phyloP scores from a whole-genome alignment of 2,888 invertebrate species.

The Pseudococcus longispinus region DNA sequence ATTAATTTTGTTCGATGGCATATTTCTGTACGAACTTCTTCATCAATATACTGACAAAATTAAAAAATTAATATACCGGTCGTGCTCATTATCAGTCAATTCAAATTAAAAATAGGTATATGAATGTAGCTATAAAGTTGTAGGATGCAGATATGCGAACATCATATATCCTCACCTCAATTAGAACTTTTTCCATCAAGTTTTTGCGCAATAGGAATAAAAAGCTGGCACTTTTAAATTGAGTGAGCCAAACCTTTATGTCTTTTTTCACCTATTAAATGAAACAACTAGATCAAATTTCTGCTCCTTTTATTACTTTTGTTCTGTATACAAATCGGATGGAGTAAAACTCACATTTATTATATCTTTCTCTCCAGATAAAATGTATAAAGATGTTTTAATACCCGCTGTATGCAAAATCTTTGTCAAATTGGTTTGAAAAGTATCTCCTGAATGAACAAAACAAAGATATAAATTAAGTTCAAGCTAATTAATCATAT shows the following conservation, averaged over 20 bases:
- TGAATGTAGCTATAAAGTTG: too few species aligned
- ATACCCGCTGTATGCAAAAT: constrained; percentile 26
- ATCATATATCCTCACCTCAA: constrained; percentile 4
- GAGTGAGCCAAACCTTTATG: constrained; percentile 48
- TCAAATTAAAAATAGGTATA: background rate
- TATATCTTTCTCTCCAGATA: constrained; percentile 31
- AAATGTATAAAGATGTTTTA: constrained; percentile 42
- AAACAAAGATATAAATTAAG: background rate
- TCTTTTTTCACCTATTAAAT: constrained; percentile 45
- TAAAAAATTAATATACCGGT: background rate
- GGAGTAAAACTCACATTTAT: constrained; percentile 27
- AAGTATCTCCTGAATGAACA: background rate
- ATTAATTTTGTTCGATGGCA: background rate
- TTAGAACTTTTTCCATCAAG: constrained; percentile 49
- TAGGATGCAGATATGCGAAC: background rate
- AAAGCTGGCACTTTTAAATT: constrained; percentile 48
- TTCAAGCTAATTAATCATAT: background rate
- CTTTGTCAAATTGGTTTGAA: constrained; percentile 52
- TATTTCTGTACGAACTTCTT: background rate
- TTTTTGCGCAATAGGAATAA: constrained; percentile 44
- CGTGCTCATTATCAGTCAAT: background rate
- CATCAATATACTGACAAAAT: background rate
- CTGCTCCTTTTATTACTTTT: background rate
- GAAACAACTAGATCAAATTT: background rate
- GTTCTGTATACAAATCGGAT: background rate